Conservation (phyloP, 1,140 invertebrate genomes). For the Drosophila virilis region DNA sequence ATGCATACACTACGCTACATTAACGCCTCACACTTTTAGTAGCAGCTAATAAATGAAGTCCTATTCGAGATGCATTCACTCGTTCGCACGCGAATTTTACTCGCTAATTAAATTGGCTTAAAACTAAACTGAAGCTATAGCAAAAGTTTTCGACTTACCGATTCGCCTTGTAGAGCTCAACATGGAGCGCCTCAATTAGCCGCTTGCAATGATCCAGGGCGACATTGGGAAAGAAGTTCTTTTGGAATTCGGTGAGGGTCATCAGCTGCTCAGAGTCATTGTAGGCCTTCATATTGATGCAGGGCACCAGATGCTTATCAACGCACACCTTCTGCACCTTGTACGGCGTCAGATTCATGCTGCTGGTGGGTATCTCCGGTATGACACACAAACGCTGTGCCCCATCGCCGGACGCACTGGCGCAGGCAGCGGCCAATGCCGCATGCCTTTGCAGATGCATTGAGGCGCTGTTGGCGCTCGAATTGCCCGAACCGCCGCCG, state of each 20-base stretch:
- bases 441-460: conserved; percentile 84
- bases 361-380: conserved; percentile 74
- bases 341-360: conserved; percentile 82
- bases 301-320: conserved; percentile 91
- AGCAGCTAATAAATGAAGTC: too few relatives aligned
- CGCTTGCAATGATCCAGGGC: conserved; percentile 90
- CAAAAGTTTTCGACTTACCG: conserved; percentile 86
- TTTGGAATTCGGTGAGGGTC: conserved; percentile 92
- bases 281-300: conserved; percentile 94
- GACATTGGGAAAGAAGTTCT: conserved; percentile 91
- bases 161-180: conserved; percentile 92
- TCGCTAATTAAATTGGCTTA: not conserved
- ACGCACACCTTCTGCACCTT: conserved; percentile 92
- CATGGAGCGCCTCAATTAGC: conserved; percentile 90
- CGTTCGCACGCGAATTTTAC: not conserved
- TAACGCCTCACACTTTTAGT: not conserved
- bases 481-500: conserved; percentile 41
- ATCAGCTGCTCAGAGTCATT: conserved; percentile 91
- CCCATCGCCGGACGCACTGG: conserved; percentile 58
- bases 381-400: conserved; percentile 70
- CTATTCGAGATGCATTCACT: too few relatives aligned
- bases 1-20: not conserved
- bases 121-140: too few relatives aligned
- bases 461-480: conserved; percentile 61
- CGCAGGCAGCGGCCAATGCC: conserved; percentile 71